Conservation (phyloP, 2,888 invertebrate genomes). For the Megalurothrips usitatus region DNA sequence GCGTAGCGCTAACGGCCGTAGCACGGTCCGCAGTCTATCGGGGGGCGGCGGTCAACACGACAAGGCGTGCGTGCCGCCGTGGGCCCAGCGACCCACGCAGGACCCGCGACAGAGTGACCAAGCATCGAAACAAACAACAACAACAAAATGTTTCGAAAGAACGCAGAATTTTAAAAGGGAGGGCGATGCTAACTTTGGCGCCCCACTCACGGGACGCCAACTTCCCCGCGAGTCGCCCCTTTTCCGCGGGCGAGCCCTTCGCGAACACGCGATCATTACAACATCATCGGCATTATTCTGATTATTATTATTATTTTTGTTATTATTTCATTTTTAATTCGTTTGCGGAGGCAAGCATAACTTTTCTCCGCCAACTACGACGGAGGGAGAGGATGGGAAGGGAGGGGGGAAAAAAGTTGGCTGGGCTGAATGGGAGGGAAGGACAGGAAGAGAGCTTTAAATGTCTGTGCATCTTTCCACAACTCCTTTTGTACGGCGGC, state of each 20-base stretch:
- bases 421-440: not conserved
- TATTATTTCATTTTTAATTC: slow-evolving; percentile 13
- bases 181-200: not conserved
- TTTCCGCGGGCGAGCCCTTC: not conserved
- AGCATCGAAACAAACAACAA: too few species aligned
- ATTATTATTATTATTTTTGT: not conserved
- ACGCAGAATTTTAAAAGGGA: not conserved
- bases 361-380: not conserved
- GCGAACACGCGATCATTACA: not conserved
- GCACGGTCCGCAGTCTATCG: too few species aligned
- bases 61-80: too few species aligned
- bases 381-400: too few species aligned
- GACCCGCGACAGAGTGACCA: too few species aligned
- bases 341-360: slow-evolving; percentile 4
- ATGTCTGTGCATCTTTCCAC: slow-evolving; percentile 2
- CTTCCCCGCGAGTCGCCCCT: not conserved
- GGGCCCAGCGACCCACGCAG: too few species aligned
- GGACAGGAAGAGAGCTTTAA: not conserved
- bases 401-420: not conserved
- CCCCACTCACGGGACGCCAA: not conserved
- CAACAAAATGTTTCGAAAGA: not conserved
- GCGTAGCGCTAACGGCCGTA: too few species aligned
- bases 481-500: not conserved
- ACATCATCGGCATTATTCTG: too few species aligned
- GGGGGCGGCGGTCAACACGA: too few species aligned